These are phyloP conservation scores for Encarsia formosa DNA, from an alignment of 2,888 invertebrate genomes.

Conservation along the genomic window DNA sequence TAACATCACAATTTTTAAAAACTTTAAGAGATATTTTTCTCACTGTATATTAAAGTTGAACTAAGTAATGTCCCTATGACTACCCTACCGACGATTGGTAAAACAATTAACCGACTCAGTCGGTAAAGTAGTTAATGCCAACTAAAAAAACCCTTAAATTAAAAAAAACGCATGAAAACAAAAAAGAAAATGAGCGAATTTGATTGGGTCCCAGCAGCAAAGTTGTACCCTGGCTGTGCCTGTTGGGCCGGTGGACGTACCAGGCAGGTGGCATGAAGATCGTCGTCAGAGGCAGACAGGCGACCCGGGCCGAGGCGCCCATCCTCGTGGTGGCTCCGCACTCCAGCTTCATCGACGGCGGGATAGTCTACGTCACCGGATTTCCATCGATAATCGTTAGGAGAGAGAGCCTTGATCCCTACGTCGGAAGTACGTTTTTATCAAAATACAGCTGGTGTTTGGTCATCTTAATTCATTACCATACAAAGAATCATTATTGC, in stretches of 20 bases:
- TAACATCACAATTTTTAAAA: too few species aligned
- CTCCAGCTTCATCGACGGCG: conserved; percentile 83
- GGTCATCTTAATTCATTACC: not conserved
- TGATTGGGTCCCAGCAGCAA: conserved; percentile 37
- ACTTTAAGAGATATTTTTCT: too few species aligned
- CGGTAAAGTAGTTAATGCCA: too few species aligned
- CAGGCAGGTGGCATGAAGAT: conserved; percentile 75
- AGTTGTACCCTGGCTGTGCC: conserved; percentile 63
- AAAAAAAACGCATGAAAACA: not conserved
- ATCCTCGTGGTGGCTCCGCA: conserved; percentile 85
- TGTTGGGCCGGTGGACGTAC: conserved; percentile 70
- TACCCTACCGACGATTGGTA: too few species aligned
- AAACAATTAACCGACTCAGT: too few species aligned
- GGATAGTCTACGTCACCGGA: conserved; percentile 76
- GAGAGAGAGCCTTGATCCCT: conserved; percentile 72
- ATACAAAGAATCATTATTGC: too few species aligned
- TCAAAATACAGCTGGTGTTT: not conserved
- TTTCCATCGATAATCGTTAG: conserved; percentile 82
- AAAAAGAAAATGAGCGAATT: not conserved
- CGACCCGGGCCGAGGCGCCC: conserved; percentile 73
- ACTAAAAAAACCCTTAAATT: too few species aligned
- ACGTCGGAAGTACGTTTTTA: conserved; percentile 77
- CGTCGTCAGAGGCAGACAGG: conserved; percentile 72
- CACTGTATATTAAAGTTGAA: too few species aligned
- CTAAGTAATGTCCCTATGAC: too few species aligned